A percentile compares a stretch with the other conserved stretches of the same genome.
phyloP scores from a whole-genome alignment of 2,113 vertebrate species.

The Xenus cinereus region DNA sequence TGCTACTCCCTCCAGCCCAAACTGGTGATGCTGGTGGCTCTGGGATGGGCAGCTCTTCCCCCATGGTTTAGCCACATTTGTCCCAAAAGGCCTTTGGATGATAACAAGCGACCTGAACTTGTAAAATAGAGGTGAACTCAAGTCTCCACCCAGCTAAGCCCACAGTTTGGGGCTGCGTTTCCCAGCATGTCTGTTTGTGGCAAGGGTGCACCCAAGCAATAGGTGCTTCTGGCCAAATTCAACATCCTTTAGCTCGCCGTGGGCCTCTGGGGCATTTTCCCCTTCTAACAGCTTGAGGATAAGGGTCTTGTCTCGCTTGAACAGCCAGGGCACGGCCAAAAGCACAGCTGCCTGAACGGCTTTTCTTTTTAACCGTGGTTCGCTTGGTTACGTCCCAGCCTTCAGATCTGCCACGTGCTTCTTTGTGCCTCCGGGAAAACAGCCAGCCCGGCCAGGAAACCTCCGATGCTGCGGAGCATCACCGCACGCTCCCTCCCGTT shows the following conservation, averaged over 20 bases:
- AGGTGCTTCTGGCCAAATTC: neutral
- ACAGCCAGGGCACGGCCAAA: neutral
- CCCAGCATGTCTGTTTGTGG: neutral
- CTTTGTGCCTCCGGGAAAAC: neutral
- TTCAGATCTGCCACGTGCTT: neutral
- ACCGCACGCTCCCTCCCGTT: fast-evolving
- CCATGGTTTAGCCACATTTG: too few species aligned
- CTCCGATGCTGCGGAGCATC: fast-evolving
- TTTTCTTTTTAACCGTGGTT: neutral
- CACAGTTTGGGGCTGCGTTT: neutral
- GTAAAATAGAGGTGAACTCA: neutral
- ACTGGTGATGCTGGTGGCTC: neutral
- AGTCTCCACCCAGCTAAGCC: neutral
- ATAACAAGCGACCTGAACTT: neutral
- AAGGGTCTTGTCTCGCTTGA: neutral
- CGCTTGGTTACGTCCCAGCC: neutral
- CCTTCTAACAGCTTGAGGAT: neutral
- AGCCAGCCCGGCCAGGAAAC: neutral
- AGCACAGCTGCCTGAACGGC: neutral
- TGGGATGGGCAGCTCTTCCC: neutral
- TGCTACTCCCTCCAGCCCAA: neutral
- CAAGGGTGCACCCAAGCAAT: too few species aligned
- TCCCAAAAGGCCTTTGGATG: neutral
- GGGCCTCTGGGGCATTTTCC: neutral
- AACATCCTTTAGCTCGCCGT: fast-evolving